Percentiles rank a stretch among this genome's conserved stretches.
Conservation (phyloP, 2,113 vertebrate species). For the Neotragus pygmaeus region DNA sequence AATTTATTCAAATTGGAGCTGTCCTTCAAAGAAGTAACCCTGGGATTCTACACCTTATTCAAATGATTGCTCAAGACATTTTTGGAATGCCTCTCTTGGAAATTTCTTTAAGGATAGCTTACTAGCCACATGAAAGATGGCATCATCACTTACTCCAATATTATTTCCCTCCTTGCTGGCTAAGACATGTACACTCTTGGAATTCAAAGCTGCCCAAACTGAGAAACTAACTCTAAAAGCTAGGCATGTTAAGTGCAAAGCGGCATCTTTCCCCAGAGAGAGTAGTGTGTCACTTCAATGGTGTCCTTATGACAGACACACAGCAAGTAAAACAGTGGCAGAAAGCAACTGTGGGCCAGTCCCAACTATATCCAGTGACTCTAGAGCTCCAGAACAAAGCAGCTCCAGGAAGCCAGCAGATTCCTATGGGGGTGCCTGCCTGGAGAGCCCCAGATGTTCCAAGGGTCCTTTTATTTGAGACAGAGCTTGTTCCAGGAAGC, state of each 20-base stretch:
- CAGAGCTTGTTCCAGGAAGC: background rate
- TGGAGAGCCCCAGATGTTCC: background rate
- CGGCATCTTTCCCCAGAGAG: background rate
- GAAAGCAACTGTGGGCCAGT: background rate
- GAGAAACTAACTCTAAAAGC: background rate
- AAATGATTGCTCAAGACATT: background rate
- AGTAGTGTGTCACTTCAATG: background rate
- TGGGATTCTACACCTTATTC: background rate
- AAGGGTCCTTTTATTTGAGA: background rate
- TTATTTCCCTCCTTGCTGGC: background rate
- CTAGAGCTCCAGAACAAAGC: background rate
- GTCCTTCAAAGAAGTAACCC: background rate
- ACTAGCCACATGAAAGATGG: background rate
- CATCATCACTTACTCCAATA: background rate
- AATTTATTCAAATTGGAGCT: slow-evolving; percentile 1
- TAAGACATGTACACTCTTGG: background rate
- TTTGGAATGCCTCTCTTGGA: slow-evolving; percentile 14
- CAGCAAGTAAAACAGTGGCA: background rate
- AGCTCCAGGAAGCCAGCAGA: background rate
- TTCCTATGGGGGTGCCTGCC: background rate
- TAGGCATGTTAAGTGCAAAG: background rate
- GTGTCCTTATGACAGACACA: background rate
- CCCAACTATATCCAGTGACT: background rate
- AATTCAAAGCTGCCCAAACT: background rate
- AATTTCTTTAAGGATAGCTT: slow-evolving; percentile 3